Percentiles rank a stretch among this genome's conserved stretches.
Evolutionary conservation across 2,888 invertebrate species (phyloP).

Genomic region (Therioaphis trifolii): DNA sequence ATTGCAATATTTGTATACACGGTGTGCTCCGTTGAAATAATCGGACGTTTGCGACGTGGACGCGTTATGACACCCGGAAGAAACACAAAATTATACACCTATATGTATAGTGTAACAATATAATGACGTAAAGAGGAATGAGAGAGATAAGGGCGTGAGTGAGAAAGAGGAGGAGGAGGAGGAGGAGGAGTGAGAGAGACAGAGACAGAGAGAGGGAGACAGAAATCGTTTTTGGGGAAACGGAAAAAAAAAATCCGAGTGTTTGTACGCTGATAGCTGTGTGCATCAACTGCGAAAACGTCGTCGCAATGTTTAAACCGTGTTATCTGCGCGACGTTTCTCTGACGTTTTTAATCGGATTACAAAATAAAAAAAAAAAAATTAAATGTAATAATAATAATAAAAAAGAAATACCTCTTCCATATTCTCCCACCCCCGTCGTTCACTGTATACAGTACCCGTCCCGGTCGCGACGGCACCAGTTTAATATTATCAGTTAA

Average conservation of each 20-base stretch:
- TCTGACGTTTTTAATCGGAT: constrained; percentile 48
- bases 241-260: constrained; percentile 25
- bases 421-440: too few relatives aligned
- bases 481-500: constrained; percentile 49
- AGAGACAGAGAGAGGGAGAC: neutral
- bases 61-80: neutral
- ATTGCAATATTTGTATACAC: neutral
- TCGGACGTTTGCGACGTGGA: neutral
- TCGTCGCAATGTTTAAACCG: constrained; percentile 2
- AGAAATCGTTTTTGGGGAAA: neutral
- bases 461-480: neutral
- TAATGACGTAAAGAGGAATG: neutral
- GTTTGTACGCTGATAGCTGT: constrained; percentile 37
- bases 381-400: constrained; percentile 19
- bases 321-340: constrained; percentile 37
- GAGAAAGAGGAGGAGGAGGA: too few relatives aligned
- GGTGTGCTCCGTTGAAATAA: neutral
- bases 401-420: neutral
- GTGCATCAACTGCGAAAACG: neutral
- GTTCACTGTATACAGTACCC: too few relatives aligned
- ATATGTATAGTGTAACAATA: neutral
- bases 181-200: too few relatives aligned
- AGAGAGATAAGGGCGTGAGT: too few relatives aligned
- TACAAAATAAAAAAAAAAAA: constrained; percentile 5
- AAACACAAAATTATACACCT: neutral